Evolutionary conservation across 1,140 invertebrate species (phyloP), one percentile per base, ranked within the genome.

Genomic region (Pygmarrhopalites habei): DNA sequence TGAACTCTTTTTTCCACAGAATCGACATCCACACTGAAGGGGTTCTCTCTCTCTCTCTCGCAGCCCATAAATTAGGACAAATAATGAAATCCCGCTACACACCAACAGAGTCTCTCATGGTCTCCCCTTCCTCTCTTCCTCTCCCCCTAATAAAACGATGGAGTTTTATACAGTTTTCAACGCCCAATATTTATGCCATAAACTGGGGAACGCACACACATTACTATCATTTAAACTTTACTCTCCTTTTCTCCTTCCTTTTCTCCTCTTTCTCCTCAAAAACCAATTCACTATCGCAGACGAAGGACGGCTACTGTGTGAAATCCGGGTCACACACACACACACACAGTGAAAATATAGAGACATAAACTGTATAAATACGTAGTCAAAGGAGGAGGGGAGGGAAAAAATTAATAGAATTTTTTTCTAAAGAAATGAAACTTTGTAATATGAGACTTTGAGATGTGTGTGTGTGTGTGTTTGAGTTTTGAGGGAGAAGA

Each of bases 141-240:
- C 25, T 25, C 49, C 28, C 19, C 14, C 25, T 29, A n/a, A 35
- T 15, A 35, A 5, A 52, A 26, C 2, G 17, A 56, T 19, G 14
- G 28, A 57, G 53, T 62, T 62, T 58, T 64, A 41, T 64, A n/a
- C 5, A 58, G 26, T 59, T 65, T 46, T 65, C 64, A 65, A 65
- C 64, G 64, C 64, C 64, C 64, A 52, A 39, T 43, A 60, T 65
- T 65, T 65, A 60, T 55, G n/a, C 10, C 56, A 29, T 65, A 60
- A 65, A 65, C 58, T 65, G 58, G 41, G 52, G 51, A 32, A 23
- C 44, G 32, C n/a, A 21, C 21, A 10, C 4, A 3, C 5, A n/a
- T 29, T 26, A 14, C 49, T 52, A 28, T 52, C n/a, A 47, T n/a
- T 10, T 47, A 10, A 25, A 5, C 7, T 47, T n/a, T 47, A 47